Conservation (phyloP, 2,888 invertebrate genomes). For the Deroplatys truncata region DNA sequence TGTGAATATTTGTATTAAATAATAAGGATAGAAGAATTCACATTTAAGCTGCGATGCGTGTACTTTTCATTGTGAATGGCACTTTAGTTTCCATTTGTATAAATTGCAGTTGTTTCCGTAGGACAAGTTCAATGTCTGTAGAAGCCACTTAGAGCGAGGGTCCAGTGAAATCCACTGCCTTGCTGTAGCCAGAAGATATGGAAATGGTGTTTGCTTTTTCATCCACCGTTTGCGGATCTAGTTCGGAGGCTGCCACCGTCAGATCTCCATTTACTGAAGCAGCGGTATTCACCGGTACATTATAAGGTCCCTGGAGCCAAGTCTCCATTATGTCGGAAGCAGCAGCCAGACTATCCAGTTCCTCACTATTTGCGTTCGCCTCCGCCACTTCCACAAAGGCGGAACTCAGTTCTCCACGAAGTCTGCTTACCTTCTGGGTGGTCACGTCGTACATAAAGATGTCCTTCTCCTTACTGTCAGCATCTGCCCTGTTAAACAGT, state of each 20-base stretch:
- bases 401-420: constrained; percentile 75
- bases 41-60: background rate
- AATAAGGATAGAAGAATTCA: background rate
- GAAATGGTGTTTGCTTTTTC: background rate
- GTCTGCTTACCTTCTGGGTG: constrained; percentile 68
- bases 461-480: constrained; percentile 58
- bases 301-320: background rate
- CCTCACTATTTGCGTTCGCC: constrained; percentile 69
- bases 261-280: background rate
- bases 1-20: no score
- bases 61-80: background rate
- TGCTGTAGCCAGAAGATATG: constrained; percentile 6
- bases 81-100: background rate
- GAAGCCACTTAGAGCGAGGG: background rate
- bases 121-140: no score
- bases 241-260: background rate
- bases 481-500: constrained; percentile 11
- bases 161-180: constrained; percentile 2
- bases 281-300: background rate
- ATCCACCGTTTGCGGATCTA: background rate
- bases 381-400: constrained; percentile 86
- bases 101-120: background rate
- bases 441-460: constrained; percentile 84
- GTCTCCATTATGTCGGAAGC: constrained; percentile 10
- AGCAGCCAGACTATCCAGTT: constrained; percentile 40